Evolutionary conservation across 2,797 vertebrate genomes (phyloP), one percentile per base, ranked within the genome.

Genomic region (Ctenopoma kingsleyae): DNA sequence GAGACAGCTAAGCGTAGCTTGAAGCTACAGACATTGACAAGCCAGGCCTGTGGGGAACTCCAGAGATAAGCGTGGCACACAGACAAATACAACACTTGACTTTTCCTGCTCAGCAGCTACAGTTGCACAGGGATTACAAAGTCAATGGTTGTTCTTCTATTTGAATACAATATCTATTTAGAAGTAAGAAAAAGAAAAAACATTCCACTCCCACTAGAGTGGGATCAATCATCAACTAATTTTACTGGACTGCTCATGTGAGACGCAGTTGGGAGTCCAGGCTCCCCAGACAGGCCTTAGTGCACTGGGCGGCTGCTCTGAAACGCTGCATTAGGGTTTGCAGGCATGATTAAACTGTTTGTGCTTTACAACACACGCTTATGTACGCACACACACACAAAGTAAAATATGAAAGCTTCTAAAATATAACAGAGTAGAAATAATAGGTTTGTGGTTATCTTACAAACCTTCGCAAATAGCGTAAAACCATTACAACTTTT

Each of bases 71-170:
- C 60, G 85, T 91, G 92, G 89, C 91, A 87, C 91, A 84, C 93
- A 92, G 93, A 95, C 94, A 97, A 97, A 96, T 89, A 93, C 91
- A 90, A 84, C 81, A 88, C 91, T 94, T 95, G 94, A 95, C 95
- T 96, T 94, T 91, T 92, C 85, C 91, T 92, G 71, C 48, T 94
- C 92, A 75, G 82, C 83, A 87, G 91, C 92, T 92, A 89, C 92
- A 87, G 90, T 87, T 93, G 91, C 94, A 90, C 87, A 47, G 94
- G 95, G 95, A 95, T 94, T 96, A 93, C 64, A 87, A 90, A 95
- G 93, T 95, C 95, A 93, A 90, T 92, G 92, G 84, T 78, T 83
- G 91, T 68, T 87, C 91, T 94, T 94, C 83, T 88, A 92, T 95
- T 96, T 95, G 94, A 96, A 96, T 96, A 92, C 78, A 93, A 90